Evolutionary conservation across 64 coral and sea anemone species (phyloP).

Genomic region (Actinia tenebrosa): DNA sequence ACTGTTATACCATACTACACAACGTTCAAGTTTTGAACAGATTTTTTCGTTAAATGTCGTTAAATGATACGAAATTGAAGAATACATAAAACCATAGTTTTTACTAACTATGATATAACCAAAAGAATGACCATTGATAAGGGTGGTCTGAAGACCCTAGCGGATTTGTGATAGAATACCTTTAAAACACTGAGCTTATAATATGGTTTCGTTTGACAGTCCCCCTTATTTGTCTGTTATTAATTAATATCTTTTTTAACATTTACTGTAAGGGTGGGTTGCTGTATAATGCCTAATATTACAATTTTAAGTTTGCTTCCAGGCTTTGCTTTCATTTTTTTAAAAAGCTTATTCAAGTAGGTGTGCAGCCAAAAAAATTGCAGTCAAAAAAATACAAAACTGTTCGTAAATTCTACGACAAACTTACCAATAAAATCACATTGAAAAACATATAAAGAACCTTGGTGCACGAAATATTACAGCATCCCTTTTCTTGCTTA

Average conservation of each 20-base stretch:
- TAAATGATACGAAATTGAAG: no score
- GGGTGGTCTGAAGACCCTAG: no score
- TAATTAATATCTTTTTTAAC: no score
- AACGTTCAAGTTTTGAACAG: not conserved
- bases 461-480: constrained; percentile 58
- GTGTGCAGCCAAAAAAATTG: not conserved
- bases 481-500: constrained; percentile 31
- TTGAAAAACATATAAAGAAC: constrained; percentile 54
- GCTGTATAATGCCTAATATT: no score
- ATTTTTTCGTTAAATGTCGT: not conserved
- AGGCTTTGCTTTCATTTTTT: no score
- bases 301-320: no score
- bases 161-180: no score
- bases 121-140: no score
- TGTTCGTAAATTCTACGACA: not conserved
- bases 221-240: no score
- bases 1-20: not conserved
- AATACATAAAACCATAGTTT: not conserved
- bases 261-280: no score
- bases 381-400: not conserved
- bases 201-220: not conserved
- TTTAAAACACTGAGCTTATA: no score
- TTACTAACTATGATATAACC: no score
- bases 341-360: not conserved
- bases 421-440: constrained; percentile 55